Base-by-base conservation (phyloP, 2,888 invertebrate genomes). In the Zygothrica quintamaculata region DNA sequence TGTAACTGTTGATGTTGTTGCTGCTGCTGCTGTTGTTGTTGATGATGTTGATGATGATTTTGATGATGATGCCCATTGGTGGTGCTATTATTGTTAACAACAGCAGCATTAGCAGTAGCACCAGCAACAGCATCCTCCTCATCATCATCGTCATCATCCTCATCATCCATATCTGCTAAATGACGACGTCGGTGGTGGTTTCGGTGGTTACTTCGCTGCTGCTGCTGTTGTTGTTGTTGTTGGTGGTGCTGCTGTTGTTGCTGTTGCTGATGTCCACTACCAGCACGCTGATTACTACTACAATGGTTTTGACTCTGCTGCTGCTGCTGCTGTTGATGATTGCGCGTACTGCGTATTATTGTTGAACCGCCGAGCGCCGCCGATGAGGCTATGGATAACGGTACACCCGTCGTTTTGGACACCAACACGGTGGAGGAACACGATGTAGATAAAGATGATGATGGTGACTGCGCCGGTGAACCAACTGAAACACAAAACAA, bases 131-230 rank as follows among this genome's bases (percentile, higher is more conserved):
- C 46, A 22, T 73, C 61, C 22, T 72, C 70, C 12, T 79, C 74
- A 44, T 84, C 68, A 36, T 81, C 80, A 40, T 86, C 85, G 48
- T 88, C 89, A 61, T 89, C 89, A 64, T 89, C 89, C 55, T 88
- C 88, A 52, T 88, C 88, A 59, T 88, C 89, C 80, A 88, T 72
- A 51, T 88, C 88, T 39, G 87, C 80, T 53, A 87, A 57, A 82
- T 89, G 89, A 73, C 88, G 89, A 80, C 88, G 89, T 84, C 89
- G 89, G 86, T 89, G 89, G 81, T 89, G 88, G 70, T 88, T 88
- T 86, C 88, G 89, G 87, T 89, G 89, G 88, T 89, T 89, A 65
- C 75, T 88, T 55, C 85, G 77, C 76, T 84, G 80, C 68, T 77
- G 76, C 64, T 39, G 48, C 13, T 56, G 86, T 42, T 62, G 55